A percentile compares a stretch with the other conserved stretches of the same genome.
These are phyloP conservation scores for Cavia porcellus DNA, from an alignment of 2,113 vertebrate species.

Conservation along the genomic window DNA sequence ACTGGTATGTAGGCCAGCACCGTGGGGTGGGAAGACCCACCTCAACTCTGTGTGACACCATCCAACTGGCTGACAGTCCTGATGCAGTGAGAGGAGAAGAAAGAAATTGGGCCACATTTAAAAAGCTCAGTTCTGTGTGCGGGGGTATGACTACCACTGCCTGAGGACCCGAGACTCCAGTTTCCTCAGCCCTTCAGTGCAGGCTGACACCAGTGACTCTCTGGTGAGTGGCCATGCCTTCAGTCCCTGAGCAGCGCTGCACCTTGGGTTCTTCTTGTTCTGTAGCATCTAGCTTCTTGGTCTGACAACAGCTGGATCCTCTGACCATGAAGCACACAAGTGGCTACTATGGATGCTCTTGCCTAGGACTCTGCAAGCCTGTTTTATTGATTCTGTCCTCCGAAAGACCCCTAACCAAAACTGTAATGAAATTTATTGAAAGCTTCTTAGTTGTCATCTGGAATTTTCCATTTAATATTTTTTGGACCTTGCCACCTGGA, in stretches of 20 bases:
- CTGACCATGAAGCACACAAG: not conserved
- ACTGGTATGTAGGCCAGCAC: not conserved
- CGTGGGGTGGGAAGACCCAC: not conserved
- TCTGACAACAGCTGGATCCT: too few relatives aligned
- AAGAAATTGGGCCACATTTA: not conserved
- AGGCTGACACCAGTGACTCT: not conserved
- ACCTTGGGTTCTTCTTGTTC: not conserved
- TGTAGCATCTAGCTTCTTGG: not conserved
- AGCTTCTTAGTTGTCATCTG: not conserved
- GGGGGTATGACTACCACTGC: not conserved
- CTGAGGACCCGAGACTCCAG: not conserved
- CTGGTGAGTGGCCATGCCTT: not conserved
- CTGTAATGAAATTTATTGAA: not conserved
- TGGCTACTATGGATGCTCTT: not conserved
- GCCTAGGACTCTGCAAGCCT: not conserved
- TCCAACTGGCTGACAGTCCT: not conserved
- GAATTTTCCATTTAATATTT: not conserved
- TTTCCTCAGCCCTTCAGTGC: not conserved
- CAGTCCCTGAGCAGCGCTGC: not conserved
- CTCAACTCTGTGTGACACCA: accelerated
- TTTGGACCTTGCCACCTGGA: not conserved
- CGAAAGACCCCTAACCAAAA: not conserved
- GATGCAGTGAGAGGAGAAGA: not conserved
- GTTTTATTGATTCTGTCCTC: not conserved
- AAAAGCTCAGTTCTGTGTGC: not conserved